Conservation (phyloP, 1,140 invertebrate species). For the Drosophila takahashii region DNA sequence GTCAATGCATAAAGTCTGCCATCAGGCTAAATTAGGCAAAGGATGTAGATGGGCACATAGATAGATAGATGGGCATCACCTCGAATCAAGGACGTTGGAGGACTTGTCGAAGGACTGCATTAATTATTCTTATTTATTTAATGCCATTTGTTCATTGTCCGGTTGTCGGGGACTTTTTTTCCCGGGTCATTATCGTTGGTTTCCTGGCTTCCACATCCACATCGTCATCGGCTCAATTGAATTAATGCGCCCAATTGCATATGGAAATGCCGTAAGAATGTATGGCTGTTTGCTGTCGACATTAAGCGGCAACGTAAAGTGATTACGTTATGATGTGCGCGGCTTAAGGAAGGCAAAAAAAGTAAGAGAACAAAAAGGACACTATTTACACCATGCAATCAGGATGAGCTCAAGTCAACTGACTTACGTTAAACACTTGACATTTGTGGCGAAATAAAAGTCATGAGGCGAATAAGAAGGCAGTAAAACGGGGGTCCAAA, state of each 20-base stretch:
- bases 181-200: slow-evolving; percentile 36
- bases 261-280: slow-evolving; percentile 14
- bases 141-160: slow-evolving; percentile 18
- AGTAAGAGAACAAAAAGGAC: background rate
- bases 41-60: background rate
- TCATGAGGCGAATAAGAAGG: background rate
- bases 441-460: slow-evolving; percentile 3
- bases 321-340: slow-evolving; percentile 33
- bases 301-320: slow-evolving; percentile 27
- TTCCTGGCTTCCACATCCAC: background rate
- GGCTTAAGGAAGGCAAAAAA: slow-evolving; percentile 1
- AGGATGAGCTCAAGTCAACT: slow-evolving; percentile 18
- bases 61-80: background rate
- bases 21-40: slow-evolving; percentile 27
- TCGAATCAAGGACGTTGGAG: slow-evolving; percentile 10
- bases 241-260: slow-evolving; percentile 38
- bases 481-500: background rate
- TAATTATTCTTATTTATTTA: slow-evolving; percentile 60
- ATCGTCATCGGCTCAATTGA: slow-evolving; percentile 35
- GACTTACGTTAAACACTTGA: slow-evolving; percentile 15
- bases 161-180: background rate
- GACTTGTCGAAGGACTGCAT: slow-evolving; percentile 36
- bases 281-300: background rate
- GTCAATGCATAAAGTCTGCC: slow-evolving; percentile 18
- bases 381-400: slow-evolving; percentile 27